A percentile compares a stretch with the other conserved stretches of the same genome.
phyloP scores from a whole-genome alignment of 2,888 invertebrate genomes.

The Oxyscelio sp. region DNA sequence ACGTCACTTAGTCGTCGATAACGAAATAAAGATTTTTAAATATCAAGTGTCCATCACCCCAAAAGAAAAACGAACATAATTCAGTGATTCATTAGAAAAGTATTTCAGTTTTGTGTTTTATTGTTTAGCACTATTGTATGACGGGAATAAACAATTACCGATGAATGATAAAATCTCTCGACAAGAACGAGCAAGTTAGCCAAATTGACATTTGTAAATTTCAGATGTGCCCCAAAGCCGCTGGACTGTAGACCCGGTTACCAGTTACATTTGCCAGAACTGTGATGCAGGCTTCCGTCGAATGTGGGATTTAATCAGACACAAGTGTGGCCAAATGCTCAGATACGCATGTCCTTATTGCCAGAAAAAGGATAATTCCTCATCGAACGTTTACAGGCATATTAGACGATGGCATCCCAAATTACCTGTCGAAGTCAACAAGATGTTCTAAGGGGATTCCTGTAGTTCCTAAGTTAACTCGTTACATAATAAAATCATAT shows the following conservation, averaged over 20 bases:
- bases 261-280: slow-evolving; percentile 84
- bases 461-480: neutral
- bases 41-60: slow-evolving; percentile 20
- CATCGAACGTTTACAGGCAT: slow-evolving; percentile 87
- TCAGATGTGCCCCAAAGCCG: slow-evolving; percentile 77
- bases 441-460: slow-evolving; percentile 81
- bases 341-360: slow-evolving; percentile 88
- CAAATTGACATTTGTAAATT: slow-evolving; percentile 69
- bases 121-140: slow-evolving; percentile 21
- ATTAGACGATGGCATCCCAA: slow-evolving; percentile 87
- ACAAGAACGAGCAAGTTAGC: neutral
- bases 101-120: slow-evolving; percentile 49
- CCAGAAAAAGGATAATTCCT: slow-evolving; percentile 87
- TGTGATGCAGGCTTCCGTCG: slow-evolving; percentile 86
- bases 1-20: slow-evolving; percentile 20
- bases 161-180: slow-evolving; percentile 3
- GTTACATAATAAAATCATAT: neutral
- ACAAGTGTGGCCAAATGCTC: slow-evolving; percentile 87
- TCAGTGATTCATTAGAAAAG: neutral
- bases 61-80: neutral
- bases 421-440: slow-evolving; percentile 83
- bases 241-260: slow-evolving; percentile 71
- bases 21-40: slow-evolving; percentile 49
- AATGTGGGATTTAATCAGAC: slow-evolving; percentile 86
- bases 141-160: neutral